A percentile compares a stretch with the other conserved stretches of the same genome.
These are phyloP conservation scores for Corythornis madagascariensis DNA, from an alignment of 2,113 vertebrate genomes.

Conservation along the genomic window DNA sequence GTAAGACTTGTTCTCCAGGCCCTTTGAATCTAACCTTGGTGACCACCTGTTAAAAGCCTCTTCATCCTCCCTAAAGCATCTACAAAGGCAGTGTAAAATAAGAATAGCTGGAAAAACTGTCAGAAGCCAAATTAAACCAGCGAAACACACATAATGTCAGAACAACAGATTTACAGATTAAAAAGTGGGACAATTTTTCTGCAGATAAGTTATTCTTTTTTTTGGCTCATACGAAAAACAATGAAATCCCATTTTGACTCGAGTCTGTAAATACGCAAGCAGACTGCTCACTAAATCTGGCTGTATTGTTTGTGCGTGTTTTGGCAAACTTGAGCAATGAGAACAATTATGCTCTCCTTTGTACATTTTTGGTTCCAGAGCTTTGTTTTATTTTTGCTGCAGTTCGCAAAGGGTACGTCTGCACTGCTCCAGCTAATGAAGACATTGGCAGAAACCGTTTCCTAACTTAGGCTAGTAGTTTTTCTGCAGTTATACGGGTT, in stretches of 20 bases:
- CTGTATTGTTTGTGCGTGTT: constrained; percentile 1
- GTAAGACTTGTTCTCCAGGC: no score
- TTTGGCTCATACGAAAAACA: neutral
- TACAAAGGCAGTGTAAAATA: neutral
- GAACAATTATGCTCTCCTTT: constrained; percentile 20
- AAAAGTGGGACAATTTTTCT: neutral
- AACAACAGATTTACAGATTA: neutral
- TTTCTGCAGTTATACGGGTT: neutral
- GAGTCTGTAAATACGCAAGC: neutral
- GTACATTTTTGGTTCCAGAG: constrained; percentile 4
- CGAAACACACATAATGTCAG: neutral
- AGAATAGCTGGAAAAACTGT: constrained; percentile 2
- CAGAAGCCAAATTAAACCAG: neutral
- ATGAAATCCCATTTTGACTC: neutral
- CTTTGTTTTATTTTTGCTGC: neutral
- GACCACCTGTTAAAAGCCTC: neutral
- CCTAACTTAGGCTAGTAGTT: neutral
- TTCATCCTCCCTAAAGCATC: neutral
- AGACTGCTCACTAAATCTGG: constrained; percentile 14
- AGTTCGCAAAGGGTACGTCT: neutral
- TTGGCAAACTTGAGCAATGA: constrained; percentile 36
- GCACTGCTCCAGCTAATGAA: neutral
- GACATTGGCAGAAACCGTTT: neutral
- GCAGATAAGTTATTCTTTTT: neutral
- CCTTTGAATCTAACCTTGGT: neutral